A percentile compares a stretch with the other conserved stretches of the same genome.
Evolutionary conservation across 1,140 invertebrate genomes (phyloP).

Genomic region (Drosophila grimshawi): DNA sequence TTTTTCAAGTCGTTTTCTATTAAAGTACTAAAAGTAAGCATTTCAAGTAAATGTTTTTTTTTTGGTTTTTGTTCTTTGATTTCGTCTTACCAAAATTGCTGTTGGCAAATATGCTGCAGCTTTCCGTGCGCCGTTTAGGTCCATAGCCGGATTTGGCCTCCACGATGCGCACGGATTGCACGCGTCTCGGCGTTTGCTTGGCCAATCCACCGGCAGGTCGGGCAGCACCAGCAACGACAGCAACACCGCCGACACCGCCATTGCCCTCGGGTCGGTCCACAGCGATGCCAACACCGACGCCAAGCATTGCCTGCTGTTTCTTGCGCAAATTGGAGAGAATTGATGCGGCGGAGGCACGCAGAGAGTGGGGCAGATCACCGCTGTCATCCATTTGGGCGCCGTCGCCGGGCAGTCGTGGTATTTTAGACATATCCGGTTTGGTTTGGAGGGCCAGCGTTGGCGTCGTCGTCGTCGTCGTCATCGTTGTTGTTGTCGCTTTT

Average conservation of each 20-base stretch:
- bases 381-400: conserved; percentile 84
- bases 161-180: conserved; percentile 81
- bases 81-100: conserved; percentile 74
- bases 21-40: no score
- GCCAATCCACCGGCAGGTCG: conserved; percentile 15
- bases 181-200: conserved; percentile 75
- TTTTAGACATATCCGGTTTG: conserved; percentile 80
- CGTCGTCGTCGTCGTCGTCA: conserved; percentile 29
- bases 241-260: conserved; percentile 1
- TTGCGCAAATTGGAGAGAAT: conserved; percentile 77
- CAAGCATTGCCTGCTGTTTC: conserved; percentile 65
- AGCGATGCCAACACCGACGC: conserved; percentile 27
- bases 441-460: conserved; percentile 21
- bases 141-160: conserved; percentile 72
- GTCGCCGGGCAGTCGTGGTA: conserved; percentile 85
- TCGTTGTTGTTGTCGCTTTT: conserved; percentile 3
- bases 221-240: background rate
- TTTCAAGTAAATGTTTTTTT: no score
- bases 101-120: conserved; percentile 81
- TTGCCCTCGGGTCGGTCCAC: conserved; percentile 4
- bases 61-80: no score
- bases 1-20: no score
- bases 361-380: conserved; percentile 65
- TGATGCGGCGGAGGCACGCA: conserved; percentile 72
- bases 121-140: conserved; percentile 78